These are phyloP conservation scores for Melierax canorus DNA, from an alignment of 2,113 vertebrate genomes.

Conservation along the genomic window DNA sequence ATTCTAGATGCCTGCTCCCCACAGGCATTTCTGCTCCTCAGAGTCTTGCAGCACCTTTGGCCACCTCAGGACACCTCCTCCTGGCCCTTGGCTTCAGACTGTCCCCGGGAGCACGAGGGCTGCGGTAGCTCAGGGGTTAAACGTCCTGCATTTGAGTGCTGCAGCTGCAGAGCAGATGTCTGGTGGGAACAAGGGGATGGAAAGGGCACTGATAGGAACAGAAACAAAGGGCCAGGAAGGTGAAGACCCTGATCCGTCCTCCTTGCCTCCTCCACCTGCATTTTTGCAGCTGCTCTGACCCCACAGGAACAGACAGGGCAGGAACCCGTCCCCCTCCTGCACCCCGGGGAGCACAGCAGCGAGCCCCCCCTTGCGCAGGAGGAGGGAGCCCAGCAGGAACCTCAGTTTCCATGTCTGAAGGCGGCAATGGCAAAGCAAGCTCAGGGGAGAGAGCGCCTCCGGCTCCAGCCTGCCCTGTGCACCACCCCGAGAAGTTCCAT, in stretches of 20 bases:
- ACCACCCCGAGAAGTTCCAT: not conserved
- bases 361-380: not conserved
- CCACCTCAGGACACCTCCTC: not conserved
- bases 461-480: not conserved
- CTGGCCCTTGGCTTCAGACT: not conserved
- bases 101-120: accelerated
- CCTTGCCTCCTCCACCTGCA: not conserved
- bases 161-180: conserved; percentile 54
- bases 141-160: accelerated
- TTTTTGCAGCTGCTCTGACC: not conserved
- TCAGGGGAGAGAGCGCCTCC: not conserved
- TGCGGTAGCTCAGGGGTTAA: not conserved
- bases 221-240: conserved; percentile 41
- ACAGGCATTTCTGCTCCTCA: not conserved
- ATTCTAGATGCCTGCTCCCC: not conserved
- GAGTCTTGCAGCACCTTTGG: not conserved
- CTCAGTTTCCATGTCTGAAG: not conserved
- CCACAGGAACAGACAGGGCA: not conserved
- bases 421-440: not conserved
- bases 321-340: not conserved
- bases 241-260: not conserved
- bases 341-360: accelerated
- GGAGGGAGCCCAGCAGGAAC: not conserved
- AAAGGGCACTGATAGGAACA: not conserved
- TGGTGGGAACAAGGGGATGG: not conserved